Conservation (phyloP, 2,113 vertebrate species). For the Pseudopipra pipra region DNA sequence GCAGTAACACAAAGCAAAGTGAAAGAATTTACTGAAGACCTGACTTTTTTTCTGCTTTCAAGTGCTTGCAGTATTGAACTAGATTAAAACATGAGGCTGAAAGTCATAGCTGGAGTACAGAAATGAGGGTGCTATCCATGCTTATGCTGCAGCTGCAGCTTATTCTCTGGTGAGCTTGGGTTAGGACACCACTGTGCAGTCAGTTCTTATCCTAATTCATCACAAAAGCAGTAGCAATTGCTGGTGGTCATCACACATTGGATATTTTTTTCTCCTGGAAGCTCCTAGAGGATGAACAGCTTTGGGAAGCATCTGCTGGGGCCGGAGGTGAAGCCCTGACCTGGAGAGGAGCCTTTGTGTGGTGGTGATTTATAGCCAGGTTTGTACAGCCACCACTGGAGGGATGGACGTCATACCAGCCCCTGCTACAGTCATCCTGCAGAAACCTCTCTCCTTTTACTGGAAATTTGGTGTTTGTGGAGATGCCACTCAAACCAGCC, state of each 20-base stretch:
- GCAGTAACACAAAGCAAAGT: not conserved
- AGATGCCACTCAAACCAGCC: not conserved
- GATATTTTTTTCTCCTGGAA: not conserved
- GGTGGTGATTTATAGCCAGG: not conserved
- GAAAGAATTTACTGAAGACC: not conserved
- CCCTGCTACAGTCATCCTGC: not conserved
- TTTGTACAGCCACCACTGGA: not conserved
- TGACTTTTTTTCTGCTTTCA: not conserved
- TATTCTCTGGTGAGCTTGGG: fast-evolving
- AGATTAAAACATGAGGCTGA: not conserved
- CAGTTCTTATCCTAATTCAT: not conserved
- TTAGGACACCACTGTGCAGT: not conserved
- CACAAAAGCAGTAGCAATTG: not conserved
- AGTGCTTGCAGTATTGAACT: not conserved
- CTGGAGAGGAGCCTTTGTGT: not conserved
- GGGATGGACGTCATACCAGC: not conserved
- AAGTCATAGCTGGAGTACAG: not conserved
- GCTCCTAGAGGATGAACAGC: not conserved
- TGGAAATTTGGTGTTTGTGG: constrained; percentile 16
- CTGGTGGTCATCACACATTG: not conserved
- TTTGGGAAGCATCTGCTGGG: not conserved
- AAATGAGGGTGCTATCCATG: not conserved
- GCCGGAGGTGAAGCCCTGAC: not conserved
- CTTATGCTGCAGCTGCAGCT: not conserved
- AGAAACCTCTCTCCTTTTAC: constrained; percentile 8